Conservation (phyloP, 2,113 vertebrate species). For the Urocitellus parryii region DNA sequence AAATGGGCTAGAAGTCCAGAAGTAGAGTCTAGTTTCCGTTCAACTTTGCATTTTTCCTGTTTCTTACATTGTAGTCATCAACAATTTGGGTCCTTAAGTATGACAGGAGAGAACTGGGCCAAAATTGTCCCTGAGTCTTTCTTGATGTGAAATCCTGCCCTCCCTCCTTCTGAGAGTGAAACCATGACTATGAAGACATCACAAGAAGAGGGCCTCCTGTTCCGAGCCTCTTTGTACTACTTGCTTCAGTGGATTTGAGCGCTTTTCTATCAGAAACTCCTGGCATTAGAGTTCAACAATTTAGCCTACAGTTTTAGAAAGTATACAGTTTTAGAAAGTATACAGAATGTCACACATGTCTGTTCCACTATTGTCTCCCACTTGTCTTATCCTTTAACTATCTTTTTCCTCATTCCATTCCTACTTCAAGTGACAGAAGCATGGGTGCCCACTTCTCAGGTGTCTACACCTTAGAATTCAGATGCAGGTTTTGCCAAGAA, state of each 20-base stretch:
- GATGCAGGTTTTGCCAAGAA: not conserved
- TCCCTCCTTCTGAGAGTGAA: not conserved
- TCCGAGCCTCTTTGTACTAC: not conserved
- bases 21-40: not conserved
- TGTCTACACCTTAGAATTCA: not conserved
- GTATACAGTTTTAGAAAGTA: not conserved
- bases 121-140: not conserved
- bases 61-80: not conserved
- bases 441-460: not conserved
- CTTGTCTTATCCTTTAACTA: not conserved
- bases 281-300: not conserved
- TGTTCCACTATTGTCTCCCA: rapidly evolving
- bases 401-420: not conserved
- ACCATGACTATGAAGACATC: rapidly evolving
- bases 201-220: not conserved
- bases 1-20: not conserved
- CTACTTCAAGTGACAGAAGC: not conserved
- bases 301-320: not conserved
- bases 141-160: not conserved
- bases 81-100: not conserved
- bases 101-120: not conserved
- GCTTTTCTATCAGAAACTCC: not conserved
- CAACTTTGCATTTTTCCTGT: not conserved
- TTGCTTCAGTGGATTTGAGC: not conserved
- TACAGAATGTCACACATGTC: not conserved